Conservation (phyloP, 2,888 invertebrate species). For the Cryptocephalus primarius region DNA sequence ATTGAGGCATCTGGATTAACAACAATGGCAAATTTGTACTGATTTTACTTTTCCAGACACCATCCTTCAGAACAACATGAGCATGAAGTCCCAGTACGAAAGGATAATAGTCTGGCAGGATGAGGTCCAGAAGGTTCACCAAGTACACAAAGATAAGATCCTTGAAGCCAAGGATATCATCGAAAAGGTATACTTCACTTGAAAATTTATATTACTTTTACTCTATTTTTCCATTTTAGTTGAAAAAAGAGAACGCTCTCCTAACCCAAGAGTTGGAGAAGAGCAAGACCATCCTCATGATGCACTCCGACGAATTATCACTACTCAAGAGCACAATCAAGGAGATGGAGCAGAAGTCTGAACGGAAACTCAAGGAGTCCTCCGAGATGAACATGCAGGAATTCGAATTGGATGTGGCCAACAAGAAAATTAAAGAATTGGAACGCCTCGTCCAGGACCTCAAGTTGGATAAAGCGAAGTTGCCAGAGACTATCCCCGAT, state of each 20-base stretch:
- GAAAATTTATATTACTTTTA: not conserved
- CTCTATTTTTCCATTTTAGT: constrained; percentile 14
- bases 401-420: constrained; percentile 20
- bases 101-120: constrained; percentile 52
- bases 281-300: constrained; percentile 6
- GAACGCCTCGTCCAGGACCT: constrained; percentile 11
- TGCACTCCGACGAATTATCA: constrained; percentile 22
- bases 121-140: constrained; percentile 51
- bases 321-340: constrained; percentile 34
- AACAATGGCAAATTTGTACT: too few relatives aligned
- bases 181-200: constrained; percentile 36
- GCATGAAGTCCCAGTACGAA: constrained; percentile 55
- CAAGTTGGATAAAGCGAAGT: constrained; percentile 8
- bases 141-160: constrained; percentile 54
- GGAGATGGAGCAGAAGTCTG: constrained; percentile 1
- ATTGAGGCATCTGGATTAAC: too few relatives aligned
- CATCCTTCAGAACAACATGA: constrained; percentile 52
- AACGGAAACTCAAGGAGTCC: constrained; percentile 5
- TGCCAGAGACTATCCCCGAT: not conserved
- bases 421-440: constrained; percentile 20
- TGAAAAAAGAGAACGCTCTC: constrained; percentile 23
- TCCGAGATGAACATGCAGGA: constrained; percentile 16
- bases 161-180: constrained; percentile 51
- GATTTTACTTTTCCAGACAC: constrained; percentile 42
- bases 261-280: constrained; percentile 10